Conservation (phyloP, 2,888 invertebrate species). For the Cerastoderma edule region DNA sequence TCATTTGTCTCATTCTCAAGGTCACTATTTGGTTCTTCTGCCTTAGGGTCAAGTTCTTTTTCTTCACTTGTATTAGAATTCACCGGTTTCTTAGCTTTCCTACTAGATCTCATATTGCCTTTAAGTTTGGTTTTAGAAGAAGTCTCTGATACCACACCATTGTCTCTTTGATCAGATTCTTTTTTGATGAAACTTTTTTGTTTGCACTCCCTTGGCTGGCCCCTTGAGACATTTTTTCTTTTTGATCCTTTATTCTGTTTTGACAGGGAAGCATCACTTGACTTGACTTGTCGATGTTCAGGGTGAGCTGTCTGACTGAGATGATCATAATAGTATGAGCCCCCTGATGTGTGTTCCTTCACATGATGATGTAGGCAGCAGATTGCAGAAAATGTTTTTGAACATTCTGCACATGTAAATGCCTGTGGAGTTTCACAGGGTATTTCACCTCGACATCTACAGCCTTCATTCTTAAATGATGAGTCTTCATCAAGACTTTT, state of each 20-base stretch:
- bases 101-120: too few relatives aligned
- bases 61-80: not conserved
- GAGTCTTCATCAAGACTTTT: too few relatives aligned
- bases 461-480: too few relatives aligned
- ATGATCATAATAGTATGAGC: constrained; percentile 55
- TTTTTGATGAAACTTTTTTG: not conserved
- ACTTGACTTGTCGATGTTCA: constrained; percentile 42
- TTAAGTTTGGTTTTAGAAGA: too few relatives aligned
- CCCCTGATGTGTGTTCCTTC: constrained; percentile 36
- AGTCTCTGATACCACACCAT: too few relatives aligned
- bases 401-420: constrained; percentile 43
- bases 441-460: too few relatives aligned
- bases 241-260: not conserved
- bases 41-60: not conserved
- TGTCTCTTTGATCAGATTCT: not conserved
- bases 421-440: too few relatives aligned
- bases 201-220: not conserved
- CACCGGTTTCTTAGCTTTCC: not conserved
- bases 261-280: constrained; percentile 46
- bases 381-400: constrained; percentile 27
- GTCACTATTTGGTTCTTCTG: not conserved
- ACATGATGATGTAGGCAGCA: constrained; percentile 47
- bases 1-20: not conserved
- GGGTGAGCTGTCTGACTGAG: constrained; percentile 47
- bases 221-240: not conserved